Evolutionary conservation across 1,140 invertebrate species (phyloP).

Genomic region (Psix sp.): DNA sequence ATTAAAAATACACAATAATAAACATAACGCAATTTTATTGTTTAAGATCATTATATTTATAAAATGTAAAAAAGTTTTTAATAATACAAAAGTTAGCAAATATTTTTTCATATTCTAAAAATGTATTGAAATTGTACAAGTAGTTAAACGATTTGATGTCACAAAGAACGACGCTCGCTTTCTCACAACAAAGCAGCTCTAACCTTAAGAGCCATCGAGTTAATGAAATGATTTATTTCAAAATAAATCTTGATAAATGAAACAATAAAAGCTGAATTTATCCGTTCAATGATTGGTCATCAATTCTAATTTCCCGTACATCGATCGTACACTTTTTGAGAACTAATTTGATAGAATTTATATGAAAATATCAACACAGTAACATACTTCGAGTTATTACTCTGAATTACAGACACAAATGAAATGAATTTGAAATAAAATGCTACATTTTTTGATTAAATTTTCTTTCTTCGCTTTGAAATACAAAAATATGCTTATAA

Average conservation of each 20-base stretch:
- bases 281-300: slow-evolving; percentile 22
- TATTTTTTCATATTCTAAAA: too few species aligned
- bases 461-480: too few species aligned
- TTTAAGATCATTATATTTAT: too few species aligned
- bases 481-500: too few species aligned
- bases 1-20: slow-evolving; percentile 18
- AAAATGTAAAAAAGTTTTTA: too few species aligned
- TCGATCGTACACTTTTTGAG: neutral
- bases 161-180: slow-evolving; percentile 45
- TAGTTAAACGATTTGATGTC: slow-evolving; percentile 26
- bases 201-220: slow-evolving; percentile 43
- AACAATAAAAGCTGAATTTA: slow-evolving; percentile 29
- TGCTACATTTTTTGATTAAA: too few species aligned
- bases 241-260: slow-evolving; percentile 48
- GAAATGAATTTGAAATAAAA: too few species aligned
- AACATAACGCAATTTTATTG: neutral
- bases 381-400: slow-evolving; percentile 4
- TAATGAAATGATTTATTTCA: slow-evolving; percentile 43
- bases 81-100: too few species aligned
- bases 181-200: slow-evolving; percentile 36
- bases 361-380: slow-evolving; percentile 4
- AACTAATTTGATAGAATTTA: slow-evolving; percentile 7
- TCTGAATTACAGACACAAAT: too few species aligned
- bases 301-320: slow-evolving; percentile 13
- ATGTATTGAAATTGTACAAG: neutral